Evolutionary conservation across 2,113 vertebrate species (phyloP).

Genomic region (Athene cunicularia): DNA sequence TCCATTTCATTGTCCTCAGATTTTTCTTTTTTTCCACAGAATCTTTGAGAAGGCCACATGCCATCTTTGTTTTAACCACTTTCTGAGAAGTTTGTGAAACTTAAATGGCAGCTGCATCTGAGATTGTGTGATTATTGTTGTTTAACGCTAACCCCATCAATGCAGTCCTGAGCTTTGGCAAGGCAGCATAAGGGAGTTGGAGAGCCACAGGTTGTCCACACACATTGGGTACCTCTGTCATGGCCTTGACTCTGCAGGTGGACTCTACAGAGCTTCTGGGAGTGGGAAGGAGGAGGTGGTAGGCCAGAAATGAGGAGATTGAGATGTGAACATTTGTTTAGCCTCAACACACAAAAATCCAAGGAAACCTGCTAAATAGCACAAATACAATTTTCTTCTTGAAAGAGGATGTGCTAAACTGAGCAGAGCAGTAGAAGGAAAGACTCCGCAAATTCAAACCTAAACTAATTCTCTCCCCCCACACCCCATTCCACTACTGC

Average conservation of each 20-base stretch:
- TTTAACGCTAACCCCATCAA: background rate
- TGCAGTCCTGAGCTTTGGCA: background rate
- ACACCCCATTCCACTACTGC: background rate
- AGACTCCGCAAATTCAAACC: background rate
- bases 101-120: background rate
- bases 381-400: background rate
- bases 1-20: background rate
- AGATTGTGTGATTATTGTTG: background rate
- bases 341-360: background rate
- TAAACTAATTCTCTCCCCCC: background rate
- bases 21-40: background rate
- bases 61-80: background rate
- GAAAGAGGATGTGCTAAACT: background rate
- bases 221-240: background rate
- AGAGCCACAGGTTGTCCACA: fast-evolving
- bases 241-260: background rate
- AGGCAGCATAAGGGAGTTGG: background rate
- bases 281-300: background rate
- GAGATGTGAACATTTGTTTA: background rate
- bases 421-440: background rate
- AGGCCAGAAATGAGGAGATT: background rate
- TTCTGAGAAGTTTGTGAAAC: background rate
- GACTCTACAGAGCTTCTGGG: background rate
- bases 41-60: background rate
- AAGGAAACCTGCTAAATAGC: background rate